Evolutionary conservation across 1,140 invertebrate species (phyloP), one percentile per base, ranked within the genome.

Genomic region (Drosophila kurseongensis): DNA sequence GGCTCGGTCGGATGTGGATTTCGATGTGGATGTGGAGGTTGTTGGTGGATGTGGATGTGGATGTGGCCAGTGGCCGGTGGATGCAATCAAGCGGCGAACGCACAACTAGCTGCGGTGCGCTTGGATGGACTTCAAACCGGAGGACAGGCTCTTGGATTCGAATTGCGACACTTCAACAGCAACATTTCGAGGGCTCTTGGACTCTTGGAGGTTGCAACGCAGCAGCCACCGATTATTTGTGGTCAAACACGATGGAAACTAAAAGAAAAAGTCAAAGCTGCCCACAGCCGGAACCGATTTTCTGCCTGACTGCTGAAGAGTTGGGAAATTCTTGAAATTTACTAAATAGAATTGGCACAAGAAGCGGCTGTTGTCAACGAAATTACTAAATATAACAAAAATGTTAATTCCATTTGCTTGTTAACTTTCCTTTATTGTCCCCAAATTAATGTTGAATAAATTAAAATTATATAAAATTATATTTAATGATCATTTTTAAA

Each of bases 121-220:
- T 82, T 86, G 59, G 71, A 47, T 86, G 75, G 61, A 72, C 77
- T 77, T 69, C 52, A 76, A 58, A 36, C 69, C 62, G 63, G 65
- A 66, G 67, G 51, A 56, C 66, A 56, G 63, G 12, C 59, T 61
- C 8, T 52, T 5, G 59, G 55, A 54, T 63, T 63, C 56, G 50
- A 23, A 77, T 86, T 88, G 82, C 79, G 75, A 86, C 83, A 86
- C 83, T 82, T 88, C 56, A 72, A 36, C 58, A 48, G 23, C 42
- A 52, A 61, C 48, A 59, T 73, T 72, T 66, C 48, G 66, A 58
- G 73, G 61, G 76, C 76, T 76, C 60, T 58, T 67, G 29, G 66
- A 38, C 60, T 40, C 51, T 58, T 75, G 32, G 65, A 81, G 68
- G 62, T 78, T 66, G 63, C 58, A 32, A 32, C 18, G 44, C 47